Evolutionary conservation across 2,888 invertebrate genomes (phyloP), one percentile per base, ranked within the genome.

Genomic region (Fragum fragum): DNA sequence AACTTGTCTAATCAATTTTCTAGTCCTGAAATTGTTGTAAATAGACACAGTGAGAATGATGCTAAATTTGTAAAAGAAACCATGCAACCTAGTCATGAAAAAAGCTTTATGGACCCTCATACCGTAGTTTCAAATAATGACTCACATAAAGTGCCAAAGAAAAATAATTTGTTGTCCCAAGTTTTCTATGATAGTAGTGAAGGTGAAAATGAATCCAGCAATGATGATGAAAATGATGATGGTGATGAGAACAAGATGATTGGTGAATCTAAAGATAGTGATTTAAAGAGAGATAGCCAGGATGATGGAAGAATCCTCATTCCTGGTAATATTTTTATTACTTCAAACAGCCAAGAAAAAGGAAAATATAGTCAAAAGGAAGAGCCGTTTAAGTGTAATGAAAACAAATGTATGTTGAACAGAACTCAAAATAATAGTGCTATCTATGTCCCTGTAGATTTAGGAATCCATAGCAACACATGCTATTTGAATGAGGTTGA

Each of bases 221-320:
- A 59, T 55, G 36, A 59, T 55, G 23, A 29, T 52, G 14, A 55
- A 32, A 26, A n/a, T n/a, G 71, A 61, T 28, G 29, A n/a, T 69
- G n/a, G 57, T 47, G 36, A 36, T 21, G 36, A 42, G 5, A 59
- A 32, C 42, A 36, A 70, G 26, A 42, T n/a, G 14, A 18, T 47
- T 14, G n/a, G 14, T 18, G n/a, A 3, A n/a, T 14, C 14, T 3
- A 47, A 47, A 47, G 47, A 14, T 47, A 14, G 14, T 47, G 16
- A 3, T 18, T 14, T 47, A 47, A 5, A 47, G n/a, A 16, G 14
- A n/a, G 14, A 9, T n/a, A 14, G 3, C 14, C 5, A 9, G 16
- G 57, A 21, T 23, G 23, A 57, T 57, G 9, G 23, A 23, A 69
- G 69, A 7, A n/a, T 23, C 26, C 14, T 14, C 5, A 47, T 28